Conservation (phyloP, 2,797 vertebrate species). For the Myripristis jacobus region DNA sequence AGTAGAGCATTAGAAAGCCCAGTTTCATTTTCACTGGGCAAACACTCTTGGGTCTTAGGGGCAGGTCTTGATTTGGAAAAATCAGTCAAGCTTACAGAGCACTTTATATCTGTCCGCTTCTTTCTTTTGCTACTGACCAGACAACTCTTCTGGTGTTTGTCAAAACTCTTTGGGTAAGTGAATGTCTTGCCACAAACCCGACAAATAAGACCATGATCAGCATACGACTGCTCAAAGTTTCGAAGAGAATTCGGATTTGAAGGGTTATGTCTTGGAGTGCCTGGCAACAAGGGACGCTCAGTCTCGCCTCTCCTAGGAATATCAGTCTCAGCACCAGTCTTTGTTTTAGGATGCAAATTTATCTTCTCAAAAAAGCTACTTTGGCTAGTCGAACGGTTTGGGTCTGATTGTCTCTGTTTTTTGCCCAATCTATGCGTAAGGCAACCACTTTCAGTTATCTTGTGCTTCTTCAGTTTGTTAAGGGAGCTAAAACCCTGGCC, state of each 20-base stretch:
- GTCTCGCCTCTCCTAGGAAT: background rate
- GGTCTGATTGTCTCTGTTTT: background rate
- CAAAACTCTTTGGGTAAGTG: conserved; percentile 30
- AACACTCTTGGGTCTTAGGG: background rate
- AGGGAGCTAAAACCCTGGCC: conserved; percentile 24
- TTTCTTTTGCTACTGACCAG: conserved; percentile 19
- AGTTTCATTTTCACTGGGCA: conserved; percentile 5
- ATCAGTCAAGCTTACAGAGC: conserved; percentile 3
- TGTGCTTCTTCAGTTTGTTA: conserved; percentile 33
- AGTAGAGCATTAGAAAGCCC: conserved; percentile 3
- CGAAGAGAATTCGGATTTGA: background rate
- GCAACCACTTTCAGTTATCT: background rate
- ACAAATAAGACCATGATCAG: conserved; percentile 26
- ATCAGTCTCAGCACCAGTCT: background rate
- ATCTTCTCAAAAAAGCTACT: conserved; percentile 17
- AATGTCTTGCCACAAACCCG: conserved; percentile 28
- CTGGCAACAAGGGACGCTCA: background rate
- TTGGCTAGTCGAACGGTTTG: conserved; percentile 4
- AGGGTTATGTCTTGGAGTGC: background rate
- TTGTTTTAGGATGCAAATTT: conserved; percentile 9
- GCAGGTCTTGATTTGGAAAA: background rate
- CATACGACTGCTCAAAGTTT: conserved; percentile 11
- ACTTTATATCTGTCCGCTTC: background rate
- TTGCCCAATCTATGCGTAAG: background rate
- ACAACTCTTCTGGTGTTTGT: conserved; percentile 51